Conservation (phyloP, 2,797 vertebrate genomes). For the Melanotaenia pygmaea region DNA sequence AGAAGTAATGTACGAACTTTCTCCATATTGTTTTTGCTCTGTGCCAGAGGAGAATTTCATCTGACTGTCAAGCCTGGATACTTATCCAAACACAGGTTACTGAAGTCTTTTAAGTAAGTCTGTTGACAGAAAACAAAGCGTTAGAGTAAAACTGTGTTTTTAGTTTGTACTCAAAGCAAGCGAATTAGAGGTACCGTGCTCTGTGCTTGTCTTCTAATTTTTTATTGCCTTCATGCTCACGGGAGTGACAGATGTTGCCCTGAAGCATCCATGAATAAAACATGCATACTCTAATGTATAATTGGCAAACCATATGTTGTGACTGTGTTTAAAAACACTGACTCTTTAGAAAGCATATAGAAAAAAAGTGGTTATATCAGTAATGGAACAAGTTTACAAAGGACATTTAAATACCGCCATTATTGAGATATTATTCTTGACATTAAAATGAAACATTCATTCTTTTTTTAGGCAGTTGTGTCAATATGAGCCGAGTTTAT, state of each 20-base stretch:
- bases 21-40: conserved; percentile 35
- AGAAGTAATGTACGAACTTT: conserved; percentile 22
- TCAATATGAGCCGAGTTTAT: not conserved
- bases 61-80: not conserved
- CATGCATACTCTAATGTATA: conserved; percentile 16
- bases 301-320: conserved; percentile 24
- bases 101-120: too few relatives aligned
- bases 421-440: not conserved
- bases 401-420: not conserved
- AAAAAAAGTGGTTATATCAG: not conserved
- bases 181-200: conserved; percentile 2
- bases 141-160: conserved; percentile 13
- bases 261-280: conserved; percentile 42
- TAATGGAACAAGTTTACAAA: not conserved
- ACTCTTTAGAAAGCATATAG: not conserved
- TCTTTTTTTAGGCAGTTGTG: not conserved
- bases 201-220: conserved; percentile 8
- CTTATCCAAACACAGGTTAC: too few relatives aligned
- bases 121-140: conserved; percentile 29
- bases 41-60: conserved; percentile 41
- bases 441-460: not conserved
- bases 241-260: conserved; percentile 49
- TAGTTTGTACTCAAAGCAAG: not conserved
- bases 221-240: conserved; percentile 13
- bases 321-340: conserved; percentile 13